Conservation (phyloP, 2,113 vertebrate species). For the Cinclus mexicanus region DNA sequence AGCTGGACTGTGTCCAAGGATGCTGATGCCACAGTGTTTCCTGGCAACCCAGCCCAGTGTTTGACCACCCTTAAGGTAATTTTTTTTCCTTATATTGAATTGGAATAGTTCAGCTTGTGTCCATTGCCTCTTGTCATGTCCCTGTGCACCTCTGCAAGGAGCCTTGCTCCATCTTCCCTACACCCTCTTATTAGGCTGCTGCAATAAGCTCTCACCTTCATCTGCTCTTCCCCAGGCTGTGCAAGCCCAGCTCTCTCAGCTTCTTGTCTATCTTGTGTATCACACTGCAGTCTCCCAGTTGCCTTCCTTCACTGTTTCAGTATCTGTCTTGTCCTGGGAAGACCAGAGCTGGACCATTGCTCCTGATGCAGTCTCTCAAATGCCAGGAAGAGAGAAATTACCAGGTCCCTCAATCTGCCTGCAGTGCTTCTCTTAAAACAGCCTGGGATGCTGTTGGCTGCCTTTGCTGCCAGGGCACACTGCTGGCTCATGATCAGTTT, state of each 20-base stretch:
- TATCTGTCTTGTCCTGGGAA: neutral
- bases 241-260: neutral
- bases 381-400: slow-evolving; percentile 21
- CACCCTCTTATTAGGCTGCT: neutral
- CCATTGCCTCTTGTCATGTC: neutral
- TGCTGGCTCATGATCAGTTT: slow-evolving; percentile 12
- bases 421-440: slow-evolving; percentile 28
- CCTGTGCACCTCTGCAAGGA: neutral
- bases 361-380: neutral
- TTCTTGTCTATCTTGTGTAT: neutral
- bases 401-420: neutral
- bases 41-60: neutral
- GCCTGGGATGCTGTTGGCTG: slow-evolving; percentile 18
- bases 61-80: neutral
- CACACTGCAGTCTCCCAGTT: neutral
- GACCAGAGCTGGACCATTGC: neutral
- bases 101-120: neutral
- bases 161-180: neutral
- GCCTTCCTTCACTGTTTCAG: neutral
- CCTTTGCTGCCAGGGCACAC: slow-evolving; percentile 17
- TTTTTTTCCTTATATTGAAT: neutral
- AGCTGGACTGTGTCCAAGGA: neutral
- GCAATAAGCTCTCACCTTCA: neutral
- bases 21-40: neutral
- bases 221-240: neutral